Evolutionary conservation across 2,113 vertebrate species (phyloP).

Genomic region (Cisticola juncidis): DNA sequence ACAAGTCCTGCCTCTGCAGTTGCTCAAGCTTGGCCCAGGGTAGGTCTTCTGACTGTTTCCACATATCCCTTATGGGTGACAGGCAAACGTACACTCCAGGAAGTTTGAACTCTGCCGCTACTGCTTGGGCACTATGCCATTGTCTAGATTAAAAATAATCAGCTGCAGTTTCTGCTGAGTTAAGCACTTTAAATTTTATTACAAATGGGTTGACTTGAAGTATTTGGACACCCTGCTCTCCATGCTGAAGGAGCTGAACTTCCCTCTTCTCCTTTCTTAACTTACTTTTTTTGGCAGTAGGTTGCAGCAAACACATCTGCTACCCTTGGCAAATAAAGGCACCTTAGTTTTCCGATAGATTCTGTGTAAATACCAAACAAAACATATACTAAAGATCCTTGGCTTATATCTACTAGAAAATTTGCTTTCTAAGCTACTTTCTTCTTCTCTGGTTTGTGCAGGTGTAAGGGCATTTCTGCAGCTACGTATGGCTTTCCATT

Average conservation of each 20-base stretch:
- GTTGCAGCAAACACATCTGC: slow-evolving; percentile 47
- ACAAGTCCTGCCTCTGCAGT: background rate
- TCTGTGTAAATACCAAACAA: slow-evolving; percentile 50
- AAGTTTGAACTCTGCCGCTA: background rate
- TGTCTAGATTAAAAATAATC: background rate
- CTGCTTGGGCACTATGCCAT: rapidly evolving
- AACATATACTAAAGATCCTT: background rate
- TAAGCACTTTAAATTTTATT: background rate
- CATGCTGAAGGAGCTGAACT: slow-evolving; percentile 7
- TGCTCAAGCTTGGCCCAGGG: background rate
- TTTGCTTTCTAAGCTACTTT: background rate
- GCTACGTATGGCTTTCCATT: background rate
- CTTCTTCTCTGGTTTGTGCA: background rate
- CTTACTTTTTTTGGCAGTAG: slow-evolving; percentile 33
- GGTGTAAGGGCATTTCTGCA: background rate
- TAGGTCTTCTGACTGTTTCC: background rate
- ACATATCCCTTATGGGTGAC: rapidly evolving
- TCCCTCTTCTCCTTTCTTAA: slow-evolving; percentile 5
- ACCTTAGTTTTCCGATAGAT: slow-evolving; percentile 10
- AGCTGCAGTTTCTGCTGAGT: background rate
- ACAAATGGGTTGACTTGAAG: background rate
- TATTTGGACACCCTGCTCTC: background rate
- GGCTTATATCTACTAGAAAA: background rate
- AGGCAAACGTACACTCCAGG: background rate
- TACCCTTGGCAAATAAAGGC: slow-evolving; percentile 37